Base-by-base conservation (phyloP, 2,888 invertebrate species). In the Lymantria dispar region DNA sequence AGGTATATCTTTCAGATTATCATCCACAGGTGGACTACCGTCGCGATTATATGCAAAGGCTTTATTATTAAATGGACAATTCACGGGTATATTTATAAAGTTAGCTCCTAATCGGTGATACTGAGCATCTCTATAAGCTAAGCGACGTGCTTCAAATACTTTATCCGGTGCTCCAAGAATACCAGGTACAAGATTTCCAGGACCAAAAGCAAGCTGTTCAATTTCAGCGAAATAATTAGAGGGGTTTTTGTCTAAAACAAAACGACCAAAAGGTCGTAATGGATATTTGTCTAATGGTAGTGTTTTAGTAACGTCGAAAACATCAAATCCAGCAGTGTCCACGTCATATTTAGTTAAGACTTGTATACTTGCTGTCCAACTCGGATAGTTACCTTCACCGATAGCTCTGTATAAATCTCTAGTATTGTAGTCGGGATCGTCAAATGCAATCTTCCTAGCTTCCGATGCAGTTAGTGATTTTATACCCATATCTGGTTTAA, bases 141-240 rank as follows among this genome's bases (percentile, higher is more conserved):
- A 95, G 0, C 97, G 91, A 53, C 97, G 94, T 8, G 96, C 96
- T 80, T 95, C 94, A 50, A 98, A 93, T 94, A 98, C 95, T 83
- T 96, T 97, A 78, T 98, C 98, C 0, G 97, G 97, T 31, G 96
- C 96, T 8, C 98, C 93, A 67, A 97, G 96, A 62, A 98, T 96
- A 43, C 98, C 98, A 3, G 98, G 97, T 11, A 97, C 94, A 90
- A 98, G 83, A 81, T 98, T 96, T 8, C 96, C 94, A 0, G 98
- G 98, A 73, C 94, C 95, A 78, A 96, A 98, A 0, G 98, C 98
- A 45, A 96, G 82, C 83, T 98, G 98, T 80, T 98, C 98, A 38
- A 98, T 95, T 84, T 98, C 98, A 12, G 96, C 94, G 76, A 98
- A 98, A 81, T 98, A 98, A 78, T 98, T 98, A 48, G 92, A 93